These are phyloP conservation scores for Achroia grisella DNA, from an alignment of 1,140 invertebrate genomes.

Conservation along the genomic window DNA sequence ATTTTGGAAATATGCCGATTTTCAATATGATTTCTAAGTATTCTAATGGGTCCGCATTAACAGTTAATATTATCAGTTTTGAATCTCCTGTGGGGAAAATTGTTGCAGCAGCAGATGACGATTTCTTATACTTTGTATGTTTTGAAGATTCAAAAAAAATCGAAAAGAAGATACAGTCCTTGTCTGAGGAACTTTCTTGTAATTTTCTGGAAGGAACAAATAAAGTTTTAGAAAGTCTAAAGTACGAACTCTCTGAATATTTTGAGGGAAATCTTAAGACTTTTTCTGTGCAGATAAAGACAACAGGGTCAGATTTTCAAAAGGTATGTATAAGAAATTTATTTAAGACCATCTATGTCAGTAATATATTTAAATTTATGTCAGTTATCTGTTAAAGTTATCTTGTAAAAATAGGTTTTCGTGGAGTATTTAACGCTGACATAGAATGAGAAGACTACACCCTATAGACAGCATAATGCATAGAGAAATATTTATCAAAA, in stretches of 20 bases:
- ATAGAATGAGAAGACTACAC: too few species aligned
- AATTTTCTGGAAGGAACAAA: constrained; percentile 34
- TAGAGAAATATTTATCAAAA: too few species aligned
- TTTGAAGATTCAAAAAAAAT: constrained; percentile 51
- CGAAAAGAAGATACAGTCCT: constrained; percentile 31
- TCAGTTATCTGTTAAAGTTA: too few species aligned
- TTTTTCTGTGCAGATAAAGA: constrained; percentile 45
- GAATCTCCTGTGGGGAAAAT: constrained; percentile 40
- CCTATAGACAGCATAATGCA: too few species aligned
- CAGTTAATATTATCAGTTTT: constrained; percentile 21
- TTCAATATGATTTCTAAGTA: constrained; percentile 29
- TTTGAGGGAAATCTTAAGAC: constrained; percentile 42
- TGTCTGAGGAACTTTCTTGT: constrained; percentile 33
- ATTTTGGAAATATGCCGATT: constrained; percentile 18
- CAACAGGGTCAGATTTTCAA: constrained; percentile 53
- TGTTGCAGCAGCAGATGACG: constrained; percentile 40
- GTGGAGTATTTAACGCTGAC: too few species aligned
- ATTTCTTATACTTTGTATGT: constrained; percentile 35
- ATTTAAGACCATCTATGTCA: too few species aligned
- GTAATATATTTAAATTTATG: too few species aligned
- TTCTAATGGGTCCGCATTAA: constrained; percentile 17
- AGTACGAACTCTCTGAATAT: constrained; percentile 40
- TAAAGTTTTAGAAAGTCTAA: constrained; percentile 32
- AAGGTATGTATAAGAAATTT: too few species aligned
- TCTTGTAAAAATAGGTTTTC: too few species aligned